Base-by-base conservation (phyloP, 1,140 invertebrate genomes). In the Hyles euphorbiae region DNA sequence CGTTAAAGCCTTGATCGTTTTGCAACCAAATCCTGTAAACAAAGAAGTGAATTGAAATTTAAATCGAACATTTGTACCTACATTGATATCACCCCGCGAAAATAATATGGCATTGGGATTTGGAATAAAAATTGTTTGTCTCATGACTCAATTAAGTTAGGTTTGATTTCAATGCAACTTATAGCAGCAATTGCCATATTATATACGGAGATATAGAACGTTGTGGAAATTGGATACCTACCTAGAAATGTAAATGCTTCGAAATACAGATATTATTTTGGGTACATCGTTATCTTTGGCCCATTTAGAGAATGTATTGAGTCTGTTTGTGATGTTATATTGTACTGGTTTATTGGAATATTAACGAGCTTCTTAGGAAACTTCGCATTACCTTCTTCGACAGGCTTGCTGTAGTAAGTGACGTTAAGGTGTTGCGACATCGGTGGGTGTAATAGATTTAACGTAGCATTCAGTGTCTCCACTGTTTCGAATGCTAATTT, bases 311-410 rank as follows among this genome's bases (percentile, higher is more conserved):
- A 33, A n/a, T n/a, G 34, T 5, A 44, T 8, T 50, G 34, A n/a
- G 45, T 67, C 50, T 63, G 44, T 56, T 33, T 48, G 63, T 59
- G 65, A 60, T 67, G 58, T 59, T 52, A 58, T 53, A 59, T 57
- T 65, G 53, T 45, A 59, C 48, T 60, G 40, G 43, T 53, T 63
- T 58, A 46, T 32, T 11, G 11, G 12, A 5, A 43, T 12, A 44
- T 12, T 44, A 54, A 5, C 34, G 34, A 10, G 50, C 50, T 40
- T 71, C 62, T 61, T 65, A 69, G 63, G 65, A 74, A 72, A 74
- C 61, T 72, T 78, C 69, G 63, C 53, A 72, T 86, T 86, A 86
- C 83, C 83, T 83, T 86, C 76, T 40, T 76, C 65, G 52, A 64
- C 47, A 22, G 73, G 65, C 50, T 74, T 78, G 66, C 65, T 69